Percentiles rank a stretch among this genome's conserved stretches.
Conservation (phyloP, 2,797 vertebrate genomes). For the Decapterus maruadsi region DNA sequence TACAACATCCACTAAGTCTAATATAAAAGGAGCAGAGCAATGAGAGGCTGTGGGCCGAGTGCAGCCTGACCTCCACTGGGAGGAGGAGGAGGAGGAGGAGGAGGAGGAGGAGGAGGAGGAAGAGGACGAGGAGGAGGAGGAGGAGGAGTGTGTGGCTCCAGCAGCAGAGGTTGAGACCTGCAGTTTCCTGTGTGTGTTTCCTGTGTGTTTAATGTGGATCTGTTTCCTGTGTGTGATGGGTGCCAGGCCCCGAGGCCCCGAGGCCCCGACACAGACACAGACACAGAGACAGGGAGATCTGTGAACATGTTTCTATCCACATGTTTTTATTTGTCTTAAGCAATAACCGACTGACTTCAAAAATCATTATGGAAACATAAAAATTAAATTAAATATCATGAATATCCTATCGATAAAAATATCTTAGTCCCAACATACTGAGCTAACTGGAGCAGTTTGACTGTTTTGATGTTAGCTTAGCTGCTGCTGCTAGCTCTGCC, state of each 20-base stretch:
- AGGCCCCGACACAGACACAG: slow-evolving; percentile 51
- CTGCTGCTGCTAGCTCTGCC: too few relatives aligned
- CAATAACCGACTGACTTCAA: too few relatives aligned
- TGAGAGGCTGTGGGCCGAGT: slow-evolving; percentile 74
- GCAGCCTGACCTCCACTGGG: slow-evolving; percentile 54
- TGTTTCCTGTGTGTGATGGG: slow-evolving; percentile 86
- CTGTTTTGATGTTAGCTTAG: too few relatives aligned
- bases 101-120: slow-evolving; percentile 54
- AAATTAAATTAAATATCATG: too few relatives aligned
- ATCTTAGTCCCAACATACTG: too few relatives aligned
- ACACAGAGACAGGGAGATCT: neutral
- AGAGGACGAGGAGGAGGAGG: slow-evolving; percentile 12
- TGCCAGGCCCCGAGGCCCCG: slow-evolving; percentile 74
- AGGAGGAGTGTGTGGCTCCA: slow-evolving; percentile 62
- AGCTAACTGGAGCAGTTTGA: too few relatives aligned
- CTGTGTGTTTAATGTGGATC: slow-evolving; percentile 82
- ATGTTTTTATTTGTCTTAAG: too few relatives aligned
- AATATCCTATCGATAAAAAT: too few relatives aligned
- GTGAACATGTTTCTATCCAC: too few relatives aligned
- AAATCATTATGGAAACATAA: too few relatives aligned
- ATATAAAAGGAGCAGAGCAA: slow-evolving; percentile 42
- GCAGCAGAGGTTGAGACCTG: slow-evolving; percentile 63
- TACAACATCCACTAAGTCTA: neutral
- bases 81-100: slow-evolving; percentile 24
- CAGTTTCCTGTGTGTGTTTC: slow-evolving; percentile 84